Evolutionary conservation across 2,888 invertebrate species (phyloP), one percentile per base, ranked within the genome.

Genomic region (Podabrus alpinus): DNA sequence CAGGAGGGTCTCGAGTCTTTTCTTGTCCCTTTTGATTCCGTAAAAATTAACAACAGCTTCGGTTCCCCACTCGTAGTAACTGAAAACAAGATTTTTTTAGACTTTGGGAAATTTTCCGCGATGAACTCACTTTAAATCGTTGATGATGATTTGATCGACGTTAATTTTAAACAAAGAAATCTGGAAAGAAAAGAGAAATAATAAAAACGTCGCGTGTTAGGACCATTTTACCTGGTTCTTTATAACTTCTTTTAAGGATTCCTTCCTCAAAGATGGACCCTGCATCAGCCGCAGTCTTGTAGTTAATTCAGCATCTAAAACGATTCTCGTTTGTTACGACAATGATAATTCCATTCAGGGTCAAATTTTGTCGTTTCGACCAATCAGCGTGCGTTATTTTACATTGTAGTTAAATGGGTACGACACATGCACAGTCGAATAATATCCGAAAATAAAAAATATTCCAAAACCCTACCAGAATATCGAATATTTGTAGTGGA

Each of bases 1-100:
- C 29, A 92, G 87, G 71, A 90, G 89, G 73, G 89, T 88, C 73
- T 88, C 87, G 74, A 90, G 87, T 80, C 87, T 87, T 79, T 88
- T 89, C n/a, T 89, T 89, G 66, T 91, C 90, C 66, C 86, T 87
- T 74, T 89, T 88, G 70, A 86, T 85, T n/a, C 88, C 89, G 78
- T 88, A 88, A 81, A 90, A 88, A 83, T 89, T 89, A 82, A 90
- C 88, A 68, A 89, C 88, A 76, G 90, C 89, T 79, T 90, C 90
- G 79, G 88, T 85, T 21, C 88, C 88, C 82, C 88, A 87, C 77
- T 84, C 81, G 75, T 83, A 84, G 78, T 83, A 82, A 72, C 86
- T 86, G 81, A 78, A 84, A 80, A 69, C 9, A 45, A 74, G 13
- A 16, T 3, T 16, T 61, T 15, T 13, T 2, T n/a, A n/a, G n/a